Conservation (phyloP, 2,797 vertebrate genomes). For the Emys orbicularis region DNA sequence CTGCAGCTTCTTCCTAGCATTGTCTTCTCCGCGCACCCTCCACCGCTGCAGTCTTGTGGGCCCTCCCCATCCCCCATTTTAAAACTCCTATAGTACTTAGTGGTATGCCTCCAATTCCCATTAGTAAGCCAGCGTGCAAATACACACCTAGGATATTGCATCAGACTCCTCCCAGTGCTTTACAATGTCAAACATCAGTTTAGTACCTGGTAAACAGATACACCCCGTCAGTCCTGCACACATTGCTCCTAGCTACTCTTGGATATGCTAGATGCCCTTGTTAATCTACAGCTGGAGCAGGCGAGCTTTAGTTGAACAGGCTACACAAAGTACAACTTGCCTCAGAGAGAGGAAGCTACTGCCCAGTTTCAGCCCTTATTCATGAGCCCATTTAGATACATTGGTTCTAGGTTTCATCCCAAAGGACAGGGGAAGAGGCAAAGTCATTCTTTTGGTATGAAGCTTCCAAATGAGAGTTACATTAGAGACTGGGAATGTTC, state of each 20-base stretch:
- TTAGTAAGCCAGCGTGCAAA: not conserved
- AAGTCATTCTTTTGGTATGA: rapidly evolving
- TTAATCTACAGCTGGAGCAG: not conserved
- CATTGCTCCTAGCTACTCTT: not conserved
- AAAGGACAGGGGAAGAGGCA: rapidly evolving
- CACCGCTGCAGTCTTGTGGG: not conserved
- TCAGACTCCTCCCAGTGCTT: not conserved
- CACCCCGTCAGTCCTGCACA: not conserved
- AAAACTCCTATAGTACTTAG: not conserved
- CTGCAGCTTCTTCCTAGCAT: not conserved
- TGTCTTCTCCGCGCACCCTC: not conserved
- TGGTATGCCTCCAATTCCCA: not conserved
- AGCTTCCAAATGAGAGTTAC: rapidly evolving
- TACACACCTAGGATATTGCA: not conserved
- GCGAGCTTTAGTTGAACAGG: not conserved
- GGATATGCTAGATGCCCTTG: too few relatives aligned
- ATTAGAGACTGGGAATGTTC: not conserved
- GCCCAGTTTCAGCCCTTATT: not conserved
- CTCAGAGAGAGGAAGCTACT: not conserved
- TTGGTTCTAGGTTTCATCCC: not conserved
- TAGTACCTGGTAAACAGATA: not conserved
- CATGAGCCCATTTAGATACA: not conserved
- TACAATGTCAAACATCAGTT: not conserved
- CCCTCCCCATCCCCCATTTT: not conserved
- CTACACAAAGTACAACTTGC: not conserved